Evolutionary conservation across 1,140 invertebrate genomes (phyloP), one percentile per base, ranked within the genome.

Genomic region (Apolygus lucorum): DNA sequence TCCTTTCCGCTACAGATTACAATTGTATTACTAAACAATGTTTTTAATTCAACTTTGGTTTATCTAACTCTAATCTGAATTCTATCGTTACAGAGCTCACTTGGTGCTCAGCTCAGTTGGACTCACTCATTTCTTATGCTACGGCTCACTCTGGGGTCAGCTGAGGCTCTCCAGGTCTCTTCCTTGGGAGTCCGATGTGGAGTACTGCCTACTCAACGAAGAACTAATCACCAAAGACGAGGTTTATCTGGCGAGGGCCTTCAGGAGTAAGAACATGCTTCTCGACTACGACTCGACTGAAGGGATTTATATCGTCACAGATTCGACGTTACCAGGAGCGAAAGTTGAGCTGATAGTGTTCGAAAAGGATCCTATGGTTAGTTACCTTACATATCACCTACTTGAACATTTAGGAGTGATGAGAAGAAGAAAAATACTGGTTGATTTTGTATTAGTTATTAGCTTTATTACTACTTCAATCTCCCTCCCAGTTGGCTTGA

Each of bases 141-240:
- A 82, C 73, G 80, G 81, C 26, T 79, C 79, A n/a, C 76, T 84
- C 2, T 84, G 82, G 82, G 82, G 81, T n/a, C 79, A 80, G 14
- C 74, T 84, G 13, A 77, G 81, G 69, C 67, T 76, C 25, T 78
- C 78, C 22, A 74, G 76, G 13, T 76, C 80, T 49, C 74, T 83
- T 2, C 81, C 81, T 0, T 84, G 82, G 82, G 79, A 82, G 69
- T 74, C 75, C 22, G 76, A 80, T 72, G 74, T 82, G 2, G 80
- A 84, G 68, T 72, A 84, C 2, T 84, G 83, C 75, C 73, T 80
- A 0, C 71, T 81, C 1, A 81, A 81, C 72, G 77, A 80, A 71
- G 78, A 82, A 70, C 67, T 82, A 1, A 52, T 74, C 1, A 72
- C 73, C 2, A 74, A 80, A 66, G 81, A 82, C 64, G 80, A 82